phyloP scores from a whole-genome alignment of 2,888 invertebrate genomes.

The Geotrupes spiniger region DNA sequence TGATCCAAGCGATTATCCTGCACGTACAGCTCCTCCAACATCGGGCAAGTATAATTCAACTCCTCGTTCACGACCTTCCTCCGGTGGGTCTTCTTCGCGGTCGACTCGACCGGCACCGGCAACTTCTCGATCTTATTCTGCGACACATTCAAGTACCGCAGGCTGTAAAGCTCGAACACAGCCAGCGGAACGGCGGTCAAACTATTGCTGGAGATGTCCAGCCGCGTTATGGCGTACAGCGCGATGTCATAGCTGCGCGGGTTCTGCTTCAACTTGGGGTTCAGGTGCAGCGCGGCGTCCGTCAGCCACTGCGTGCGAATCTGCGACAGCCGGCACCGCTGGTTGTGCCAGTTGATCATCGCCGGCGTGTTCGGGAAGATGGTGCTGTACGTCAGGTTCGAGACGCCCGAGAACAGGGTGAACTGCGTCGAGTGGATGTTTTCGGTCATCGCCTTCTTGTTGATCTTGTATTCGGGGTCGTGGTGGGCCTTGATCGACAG shows the following conservation, averaged over 20 bases:
- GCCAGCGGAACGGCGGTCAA: slow-evolving; percentile 75
- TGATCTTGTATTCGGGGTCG: slow-evolving; percentile 90
- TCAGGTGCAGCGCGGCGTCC: slow-evolving; percentile 80
- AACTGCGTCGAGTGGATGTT: slow-evolving; percentile 56
- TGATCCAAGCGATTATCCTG: slow-evolving; percentile 85
- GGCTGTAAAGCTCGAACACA: slow-evolving; percentile 79
- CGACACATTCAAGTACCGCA: slow-evolving; percentile 80
- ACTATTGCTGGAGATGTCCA: slow-evolving; percentile 90
- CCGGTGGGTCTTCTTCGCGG: slow-evolving; percentile 37
- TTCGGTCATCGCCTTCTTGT: slow-evolving; percentile 79
- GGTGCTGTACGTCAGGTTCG: slow-evolving; percentile 70
- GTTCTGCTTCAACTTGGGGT: slow-evolving; percentile 74
- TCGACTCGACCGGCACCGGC: slow-evolving; percentile 53
- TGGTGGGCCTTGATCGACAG: slow-evolving; percentile 87
- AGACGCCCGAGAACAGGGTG: slow-evolving; percentile 53
- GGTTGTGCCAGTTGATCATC: slow-evolving; percentile 90
- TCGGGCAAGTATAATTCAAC: slow-evolving; percentile 66
- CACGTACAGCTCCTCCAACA: slow-evolving; percentile 86
- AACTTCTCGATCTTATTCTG: slow-evolving; percentile 84
- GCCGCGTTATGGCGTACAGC: slow-evolving; percentile 86
- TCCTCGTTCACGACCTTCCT: slow-evolving; percentile 36
- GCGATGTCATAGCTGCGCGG: slow-evolving; percentile 65
- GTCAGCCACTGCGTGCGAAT: slow-evolving; percentile 80
- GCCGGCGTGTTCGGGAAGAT: slow-evolving; percentile 81
- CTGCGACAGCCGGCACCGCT: slow-evolving; percentile 66